These are phyloP conservation scores for Apamea crenata DNA, from an alignment of 2,888 invertebrate genomes.

Conservation along the genomic window DNA sequence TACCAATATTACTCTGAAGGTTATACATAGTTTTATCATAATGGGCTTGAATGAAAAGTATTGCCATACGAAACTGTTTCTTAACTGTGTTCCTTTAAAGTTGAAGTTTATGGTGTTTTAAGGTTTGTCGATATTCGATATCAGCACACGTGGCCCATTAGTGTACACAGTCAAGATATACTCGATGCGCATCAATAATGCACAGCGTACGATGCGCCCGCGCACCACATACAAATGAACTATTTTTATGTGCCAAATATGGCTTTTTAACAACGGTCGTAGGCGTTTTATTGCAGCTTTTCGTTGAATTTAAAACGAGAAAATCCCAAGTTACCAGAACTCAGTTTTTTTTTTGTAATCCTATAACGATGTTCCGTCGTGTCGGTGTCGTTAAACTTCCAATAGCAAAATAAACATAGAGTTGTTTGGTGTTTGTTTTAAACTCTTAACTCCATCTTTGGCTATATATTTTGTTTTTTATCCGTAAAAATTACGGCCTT, in stretches of 20 bases:
- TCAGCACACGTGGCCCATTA: constrained; percentile 82
- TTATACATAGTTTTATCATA: constrained; percentile 81
- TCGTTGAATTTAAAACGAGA: constrained; percentile 45
- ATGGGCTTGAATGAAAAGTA: constrained; percentile 66
- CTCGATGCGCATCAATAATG: constrained; percentile 73
- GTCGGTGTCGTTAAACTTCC: constrained; percentile 7
- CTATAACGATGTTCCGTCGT: neutral
- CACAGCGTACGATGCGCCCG: constrained; percentile 69
- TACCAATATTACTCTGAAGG: constrained; percentile 77
- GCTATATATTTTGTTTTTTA: neutral
- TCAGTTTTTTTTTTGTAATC: constrained; percentile 4
- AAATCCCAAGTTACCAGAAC: constrained; percentile 23
- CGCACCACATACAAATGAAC: constrained; percentile 73
- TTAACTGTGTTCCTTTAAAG: constrained; percentile 50
- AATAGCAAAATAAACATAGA: neutral
- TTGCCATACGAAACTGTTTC: constrained; percentile 41
- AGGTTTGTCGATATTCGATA: constrained; percentile 71
- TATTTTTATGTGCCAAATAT: constrained; percentile 73
- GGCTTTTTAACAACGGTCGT: constrained; percentile 55
- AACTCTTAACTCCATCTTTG: neutral
- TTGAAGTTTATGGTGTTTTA: constrained; percentile 38
- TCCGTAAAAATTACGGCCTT: neutral
- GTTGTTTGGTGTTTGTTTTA: neutral
- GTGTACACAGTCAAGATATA: constrained; percentile 74
- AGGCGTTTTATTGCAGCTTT: constrained; percentile 49